phyloP scores from a whole-genome alignment of 1,140 invertebrate genomes.

The Drosophila aff. region DNA sequence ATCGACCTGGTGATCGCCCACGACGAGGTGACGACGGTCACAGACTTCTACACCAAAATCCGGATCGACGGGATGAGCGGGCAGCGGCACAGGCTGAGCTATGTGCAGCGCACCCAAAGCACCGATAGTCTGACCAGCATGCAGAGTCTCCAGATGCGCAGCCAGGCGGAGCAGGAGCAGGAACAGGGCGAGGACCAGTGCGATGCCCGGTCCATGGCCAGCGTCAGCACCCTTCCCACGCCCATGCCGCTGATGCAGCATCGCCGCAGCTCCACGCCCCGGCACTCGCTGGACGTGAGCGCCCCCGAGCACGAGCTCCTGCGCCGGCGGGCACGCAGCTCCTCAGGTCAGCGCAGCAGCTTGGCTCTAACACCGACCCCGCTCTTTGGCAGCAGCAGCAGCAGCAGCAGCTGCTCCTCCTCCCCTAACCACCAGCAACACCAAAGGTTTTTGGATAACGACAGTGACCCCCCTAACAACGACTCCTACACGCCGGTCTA shows the following conservation, averaged over 20 bases:
- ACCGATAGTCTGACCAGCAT: slow-evolving; percentile 76
- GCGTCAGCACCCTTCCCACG: slow-evolving; percentile 70
- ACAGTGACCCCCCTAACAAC: slow-evolving; percentile 42
- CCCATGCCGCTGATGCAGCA: slow-evolving; percentile 82
- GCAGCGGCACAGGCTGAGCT: slow-evolving; percentile 70
- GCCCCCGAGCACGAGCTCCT: slow-evolving; percentile 59
- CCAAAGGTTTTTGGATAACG: slow-evolving; percentile 44
- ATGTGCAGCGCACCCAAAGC: slow-evolving; percentile 73
- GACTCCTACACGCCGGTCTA: slow-evolving; percentile 83
- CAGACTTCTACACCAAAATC: slow-evolving; percentile 84
- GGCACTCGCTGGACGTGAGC: slow-evolving; percentile 66
- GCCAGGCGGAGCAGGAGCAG: slow-evolving; percentile 36
- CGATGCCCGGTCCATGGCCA: slow-evolving; percentile 71
- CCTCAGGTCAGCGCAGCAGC: slow-evolving; percentile 81
- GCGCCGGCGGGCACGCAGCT: slow-evolving; percentile 67
- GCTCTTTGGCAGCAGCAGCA: slow-evolving; percentile 59
- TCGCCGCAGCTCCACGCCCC: slow-evolving; percentile 74
- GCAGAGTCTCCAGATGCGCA: slow-evolving; percentile 64
- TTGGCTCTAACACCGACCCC: slow-evolving; percentile 80
- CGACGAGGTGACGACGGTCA: slow-evolving; percentile 84
- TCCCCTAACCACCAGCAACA: slow-evolving; percentile 53
- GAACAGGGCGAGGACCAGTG: slow-evolving; percentile 56
- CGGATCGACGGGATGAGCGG: slow-evolving; percentile 73
- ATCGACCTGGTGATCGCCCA: slow-evolving; percentile 88
- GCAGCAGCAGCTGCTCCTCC: slow-evolving; percentile 53